These are phyloP conservation scores for Lutjanus erythropterus DNA, from an alignment of 2,113 vertebrate genomes.

Conservation along the genomic window DNA sequence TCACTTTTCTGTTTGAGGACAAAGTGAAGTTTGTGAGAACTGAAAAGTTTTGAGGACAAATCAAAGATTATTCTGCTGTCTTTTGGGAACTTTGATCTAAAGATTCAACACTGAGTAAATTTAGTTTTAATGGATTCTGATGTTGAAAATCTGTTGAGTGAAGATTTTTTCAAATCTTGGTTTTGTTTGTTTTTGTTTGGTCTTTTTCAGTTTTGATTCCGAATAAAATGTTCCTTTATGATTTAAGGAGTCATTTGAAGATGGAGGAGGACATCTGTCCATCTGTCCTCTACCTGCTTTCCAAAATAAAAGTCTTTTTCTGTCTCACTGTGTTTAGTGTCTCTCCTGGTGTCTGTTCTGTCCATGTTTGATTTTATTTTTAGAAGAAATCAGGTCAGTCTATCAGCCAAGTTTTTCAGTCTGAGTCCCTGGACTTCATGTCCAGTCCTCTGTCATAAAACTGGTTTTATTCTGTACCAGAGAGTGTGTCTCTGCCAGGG, in stretches of 20 bases:
- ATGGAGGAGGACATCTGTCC: neutral
- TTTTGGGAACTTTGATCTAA: too few relatives aligned
- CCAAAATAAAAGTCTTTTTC: neutral
- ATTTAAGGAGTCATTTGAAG: too few relatives aligned
- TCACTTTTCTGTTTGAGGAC: too few relatives aligned
- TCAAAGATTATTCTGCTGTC: too few relatives aligned
- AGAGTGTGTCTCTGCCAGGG: slow-evolving; percentile 9
- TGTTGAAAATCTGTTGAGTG: too few relatives aligned
- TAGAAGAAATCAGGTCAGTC: neutral
- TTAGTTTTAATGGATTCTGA: neutral
- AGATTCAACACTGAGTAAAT: too few relatives aligned
- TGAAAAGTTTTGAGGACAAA: too few relatives aligned
- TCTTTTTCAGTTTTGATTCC: neutral
- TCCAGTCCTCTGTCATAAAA: slow-evolving; percentile 25
- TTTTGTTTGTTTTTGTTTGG: neutral
- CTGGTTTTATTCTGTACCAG: neutral
- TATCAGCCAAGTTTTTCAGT: neutral
- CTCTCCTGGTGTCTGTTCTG: neutral
- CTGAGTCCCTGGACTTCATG: neutral
- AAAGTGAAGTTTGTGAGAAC: too few relatives aligned
- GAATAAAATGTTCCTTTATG: too few relatives aligned
- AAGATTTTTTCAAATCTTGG: too few relatives aligned
- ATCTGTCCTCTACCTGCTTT: neutral
- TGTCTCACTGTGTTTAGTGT: neutral
- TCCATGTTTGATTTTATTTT: neutral